Evolutionary conservation across 2,888 invertebrate genomes (phyloP), one percentile per base, ranked within the genome.

Genomic region (Lysandra coridon): DNA sequence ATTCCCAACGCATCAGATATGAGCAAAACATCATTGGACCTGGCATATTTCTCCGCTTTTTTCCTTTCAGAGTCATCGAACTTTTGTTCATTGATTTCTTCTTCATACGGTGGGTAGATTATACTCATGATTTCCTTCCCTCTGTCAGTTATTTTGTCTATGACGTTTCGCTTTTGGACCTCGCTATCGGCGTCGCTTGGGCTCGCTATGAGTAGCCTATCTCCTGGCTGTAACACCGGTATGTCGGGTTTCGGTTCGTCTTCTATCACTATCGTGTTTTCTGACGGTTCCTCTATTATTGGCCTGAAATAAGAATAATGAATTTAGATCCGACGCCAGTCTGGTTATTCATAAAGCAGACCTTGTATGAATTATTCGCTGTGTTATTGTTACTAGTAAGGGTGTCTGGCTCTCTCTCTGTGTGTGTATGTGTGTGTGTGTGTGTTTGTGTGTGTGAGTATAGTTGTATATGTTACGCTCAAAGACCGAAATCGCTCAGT

Each of bases 181-280:
- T 93, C 92, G 81, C 64, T 84, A 85, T 84, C 7, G 83, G 62
- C 23, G n/a, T 82, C 81, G 14, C 64, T 69, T 0, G 69, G 33
- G 14, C 69, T 78, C 1, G 96, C 94, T 76, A 96, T 95, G 1
- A 96, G 88, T 4, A 97, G 88, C 49, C 96, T 94, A 89, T 97
- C 97, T 0, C 96, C 96, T 0, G 96, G 96, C 82, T 95, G 94
- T n/a, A 97, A 83, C 1, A 94, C 91, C 0, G 96, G 96, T 12
- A 96, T 83, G 60, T 90, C 87, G 2, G 84, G 82, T 80, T 86
- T 81, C 3, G 88, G 86, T 14, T 83, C 81, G 79, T 86, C 84
- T 80, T 89, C 89, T 78, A 80, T 81, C 83, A 44, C 53, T 53
- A 33, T 30, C 2, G 76, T 53, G 76, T 57, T 33, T 0, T 76